Conservation (phyloP, 1,140 invertebrate genomes). For the Eulimnadia texana region DNA sequence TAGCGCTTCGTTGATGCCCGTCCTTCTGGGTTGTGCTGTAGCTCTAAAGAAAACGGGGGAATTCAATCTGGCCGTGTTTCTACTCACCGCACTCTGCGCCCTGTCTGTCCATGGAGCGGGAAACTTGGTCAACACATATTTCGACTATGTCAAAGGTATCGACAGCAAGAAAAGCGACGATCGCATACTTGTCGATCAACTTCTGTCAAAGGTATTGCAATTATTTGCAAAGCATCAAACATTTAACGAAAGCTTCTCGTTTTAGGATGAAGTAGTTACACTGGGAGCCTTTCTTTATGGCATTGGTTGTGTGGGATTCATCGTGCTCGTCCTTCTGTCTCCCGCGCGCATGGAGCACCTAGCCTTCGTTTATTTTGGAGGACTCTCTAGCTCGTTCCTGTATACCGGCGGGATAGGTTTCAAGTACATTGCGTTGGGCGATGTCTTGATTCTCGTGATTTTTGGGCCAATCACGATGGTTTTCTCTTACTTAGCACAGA, state of each 20-base stretch:
- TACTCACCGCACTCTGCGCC: constrained; percentile 68
- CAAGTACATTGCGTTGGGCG: constrained; percentile 83
- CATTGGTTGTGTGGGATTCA: constrained; percentile 74
- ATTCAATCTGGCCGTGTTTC: constrained; percentile 60
- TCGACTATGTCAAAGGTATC: constrained; percentile 83
- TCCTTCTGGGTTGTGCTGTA: constrained; percentile 66
- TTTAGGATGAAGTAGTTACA: constrained; percentile 69
- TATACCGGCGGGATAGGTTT: constrained; percentile 81
- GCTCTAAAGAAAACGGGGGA: constrained; percentile 58
- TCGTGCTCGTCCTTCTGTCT: constrained; percentile 58
- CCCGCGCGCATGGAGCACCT: constrained; percentile 86
- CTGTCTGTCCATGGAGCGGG: constrained; percentile 86
- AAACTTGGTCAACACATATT: constrained; percentile 94
- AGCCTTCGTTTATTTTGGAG: constrained; percentile 86
- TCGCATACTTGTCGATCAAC: constrained; percentile 65
- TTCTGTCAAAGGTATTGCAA: constrained; percentile 1
- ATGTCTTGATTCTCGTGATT: constrained; percentile 74
- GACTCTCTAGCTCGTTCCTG: constrained; percentile 84
- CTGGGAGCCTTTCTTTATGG: constrained; percentile 75
- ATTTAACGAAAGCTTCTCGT: too few species aligned
- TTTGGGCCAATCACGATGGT: constrained; percentile 90
- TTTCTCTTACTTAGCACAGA: constrained; percentile 83
- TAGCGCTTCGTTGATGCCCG: constrained; percentile 77
- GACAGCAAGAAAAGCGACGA: constrained; percentile 82
- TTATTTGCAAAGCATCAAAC: too few species aligned